phyloP scores from a whole-genome alignment of 2,888 invertebrate species.

The Sturmia bella region DNA sequence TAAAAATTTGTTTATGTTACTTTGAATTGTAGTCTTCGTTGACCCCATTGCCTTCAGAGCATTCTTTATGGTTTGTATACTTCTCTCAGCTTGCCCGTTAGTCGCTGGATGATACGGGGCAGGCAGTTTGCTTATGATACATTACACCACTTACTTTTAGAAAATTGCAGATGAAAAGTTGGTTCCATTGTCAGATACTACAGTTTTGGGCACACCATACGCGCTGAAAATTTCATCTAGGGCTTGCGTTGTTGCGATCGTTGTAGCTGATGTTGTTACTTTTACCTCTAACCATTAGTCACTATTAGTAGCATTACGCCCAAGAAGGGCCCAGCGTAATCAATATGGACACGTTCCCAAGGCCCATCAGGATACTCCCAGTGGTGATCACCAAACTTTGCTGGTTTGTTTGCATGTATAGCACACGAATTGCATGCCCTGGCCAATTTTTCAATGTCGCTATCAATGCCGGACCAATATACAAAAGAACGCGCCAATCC shows the following conservation, averaged over 20 bases:
- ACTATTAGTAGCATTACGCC: slow-evolving; percentile 76
- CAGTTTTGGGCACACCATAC: slow-evolving; percentile 69
- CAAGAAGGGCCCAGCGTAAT: slow-evolving; percentile 80
- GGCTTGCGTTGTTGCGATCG: slow-evolving; percentile 56
- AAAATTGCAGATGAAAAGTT: slow-evolving; percentile 57
- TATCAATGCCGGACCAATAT: slow-evolving; percentile 52
- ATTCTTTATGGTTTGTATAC: slow-evolving; percentile 39
- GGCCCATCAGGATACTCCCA: slow-evolving; percentile 51
- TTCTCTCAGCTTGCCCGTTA: slow-evolving; percentile 39
- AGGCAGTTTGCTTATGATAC: slow-evolving; percentile 24
- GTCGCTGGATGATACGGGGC: slow-evolving; percentile 26
- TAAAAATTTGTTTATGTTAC: slow-evolving; percentile 37
- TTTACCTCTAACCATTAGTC: slow-evolving; percentile 53
- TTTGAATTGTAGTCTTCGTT: not conserved
- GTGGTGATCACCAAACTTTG: slow-evolving; percentile 42
- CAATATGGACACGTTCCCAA: slow-evolving; percentile 67
- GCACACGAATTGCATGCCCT: slow-evolving; percentile 39
- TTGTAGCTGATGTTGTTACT: slow-evolving; percentile 26
- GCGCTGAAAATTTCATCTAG: slow-evolving; percentile 68
- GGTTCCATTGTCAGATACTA: slow-evolving; percentile 73
- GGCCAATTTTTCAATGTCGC: slow-evolving; percentile 40
- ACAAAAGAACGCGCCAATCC: slow-evolving; percentile 44
- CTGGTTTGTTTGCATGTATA: slow-evolving; percentile 21
- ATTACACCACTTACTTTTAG: slow-evolving; percentile 1
- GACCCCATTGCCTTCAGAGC: slow-evolving; percentile 7